These are phyloP conservation scores for Troilus luridus DNA, from an alignment of 2,888 invertebrate genomes.

Conservation along the genomic window DNA sequence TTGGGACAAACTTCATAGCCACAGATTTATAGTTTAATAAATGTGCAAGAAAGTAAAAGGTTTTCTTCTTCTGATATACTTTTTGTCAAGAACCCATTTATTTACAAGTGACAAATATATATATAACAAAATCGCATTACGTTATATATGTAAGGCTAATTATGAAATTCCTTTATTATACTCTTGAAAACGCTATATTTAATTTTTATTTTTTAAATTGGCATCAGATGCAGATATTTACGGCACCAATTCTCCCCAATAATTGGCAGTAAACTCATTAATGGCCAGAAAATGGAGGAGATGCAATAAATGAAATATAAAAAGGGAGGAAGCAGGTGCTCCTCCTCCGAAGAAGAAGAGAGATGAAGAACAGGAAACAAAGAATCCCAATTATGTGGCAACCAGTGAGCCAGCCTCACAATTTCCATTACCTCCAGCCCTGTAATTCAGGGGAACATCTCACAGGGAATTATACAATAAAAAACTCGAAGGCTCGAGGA, in stretches of 20 bases:
- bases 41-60: too few relatives aligned
- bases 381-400: conserved; percentile 52
- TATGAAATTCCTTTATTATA: too few relatives aligned
- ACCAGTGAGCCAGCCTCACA: not conserved
- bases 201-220: not conserved
- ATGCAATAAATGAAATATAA: conserved; percentile 45
- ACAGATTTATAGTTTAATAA: too few relatives aligned
- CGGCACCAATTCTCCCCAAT: not conserved
- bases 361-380: conserved; percentile 38
- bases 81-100: too few relatives aligned
- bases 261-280: conserved; percentile 45
- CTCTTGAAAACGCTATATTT: too few relatives aligned
- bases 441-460: conserved; percentile 53
- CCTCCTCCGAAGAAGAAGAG: too few relatives aligned
- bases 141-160: too few relatives aligned
- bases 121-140: too few relatives aligned
- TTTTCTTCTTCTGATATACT: too few relatives aligned
- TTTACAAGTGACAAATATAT: too few relatives aligned
- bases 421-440: conserved; percentile 55
- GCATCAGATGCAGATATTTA: not conserved
- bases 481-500: conserved; percentile 18
- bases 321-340: conserved; percentile 49
- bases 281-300: not conserved
- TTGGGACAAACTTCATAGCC: too few relatives aligned
- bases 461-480: conserved; percentile 48